Evolutionary conservation across 64 coral and sea anemone species (phyloP), one percentile per base, ranked within the genome.

Genomic region (Exaiptasia diaphana): DNA sequence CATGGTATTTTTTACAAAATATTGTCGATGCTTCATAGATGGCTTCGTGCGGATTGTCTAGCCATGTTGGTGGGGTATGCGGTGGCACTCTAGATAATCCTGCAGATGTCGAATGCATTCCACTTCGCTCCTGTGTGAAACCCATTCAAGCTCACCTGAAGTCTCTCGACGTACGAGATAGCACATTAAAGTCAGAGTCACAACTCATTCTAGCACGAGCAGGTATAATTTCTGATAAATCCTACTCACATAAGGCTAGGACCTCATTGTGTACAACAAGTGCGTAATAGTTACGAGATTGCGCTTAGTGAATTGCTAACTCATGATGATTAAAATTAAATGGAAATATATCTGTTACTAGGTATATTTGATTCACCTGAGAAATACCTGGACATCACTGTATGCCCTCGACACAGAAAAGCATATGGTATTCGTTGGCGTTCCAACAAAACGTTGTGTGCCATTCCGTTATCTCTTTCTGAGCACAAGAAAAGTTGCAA

Each of bases 371-470:
- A 85, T 20, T 29, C 57, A 25, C 23, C 60, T 42, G 55, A 85
- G 24, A 24, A n/a, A 21, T 24, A 63, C 6, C 34, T 85, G 30
- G 26, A 20, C 12, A 1, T 86, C 7, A 86, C 69, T 5, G 71
- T 86, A 52, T 86, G 83, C 50, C 83, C 83, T 48, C 54, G 83
- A 64, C 83, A 86, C 76, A 69, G 70, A 43, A 73, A 72, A 29
- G 34, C 39, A 41, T 75, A 57, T 52, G 82, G 82, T 13, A 70
- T 43, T 24, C 52, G 82, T 11, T 85, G 82, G 82, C 35, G 82
- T 4, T 54, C 50, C 50, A 48, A 41, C 20, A 85, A 56, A 21
- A 74, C 35, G 31, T 17, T 14, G 38, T 85, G 82, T 20, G 32
- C 45, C 10, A 28, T 74, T 29, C 68, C 82, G 13, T 37, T 22